Evolutionary conservation across 2,797 vertebrate genomes (phyloP), one percentile per base, ranked within the genome.

Genomic region (Argentina silus): DNA sequence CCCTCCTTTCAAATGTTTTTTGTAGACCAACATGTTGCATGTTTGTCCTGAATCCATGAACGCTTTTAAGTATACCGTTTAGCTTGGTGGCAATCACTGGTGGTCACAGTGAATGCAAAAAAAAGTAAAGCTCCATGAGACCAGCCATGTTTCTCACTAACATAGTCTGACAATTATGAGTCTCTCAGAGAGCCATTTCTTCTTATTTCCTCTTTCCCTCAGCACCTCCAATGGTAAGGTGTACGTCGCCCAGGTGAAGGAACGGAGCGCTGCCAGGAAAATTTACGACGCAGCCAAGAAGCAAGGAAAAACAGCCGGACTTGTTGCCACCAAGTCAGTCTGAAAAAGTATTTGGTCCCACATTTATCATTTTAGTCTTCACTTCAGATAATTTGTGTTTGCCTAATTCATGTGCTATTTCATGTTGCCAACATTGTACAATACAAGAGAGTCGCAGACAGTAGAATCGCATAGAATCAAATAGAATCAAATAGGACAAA

Each of bases 251-350:
- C 90, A 96, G 88, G 94, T 96, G 81, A 95, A 94, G 86, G 94
- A 96, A 85, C 93, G 95, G 83, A 88, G 92, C 6, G 91, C 93
- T 21, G 95, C 95, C 83, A 95, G 95, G 90, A 95, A 95, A 91
- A 94, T 96, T 19, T 96, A 95, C 36, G 94, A 96, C 6, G 89
- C 92, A 15, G 95, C 94, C 43, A 94, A 95, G 87, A 92, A 91
- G 76, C 93, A 93, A 75, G 95, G 95, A 65, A 94, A 95, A 88
- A 94, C 92, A 19, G 93, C 95, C 9, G 96, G 94, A 79, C 94
- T 95, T 12, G 89, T 96, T 11, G 93, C 94, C 9, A 94, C 95
- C 74, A 96, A 94, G 95, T 96, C 67, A 92, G 93, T 93, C 21
- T 14, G 42, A 44, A 43, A 62, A 56, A 55, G 36, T 42, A 36